A percentile compares a stretch with the other conserved stretches of the same genome.
phyloP scores from a whole-genome alignment of 2,888 invertebrate species.

The Drosophila gaucha region DNA sequence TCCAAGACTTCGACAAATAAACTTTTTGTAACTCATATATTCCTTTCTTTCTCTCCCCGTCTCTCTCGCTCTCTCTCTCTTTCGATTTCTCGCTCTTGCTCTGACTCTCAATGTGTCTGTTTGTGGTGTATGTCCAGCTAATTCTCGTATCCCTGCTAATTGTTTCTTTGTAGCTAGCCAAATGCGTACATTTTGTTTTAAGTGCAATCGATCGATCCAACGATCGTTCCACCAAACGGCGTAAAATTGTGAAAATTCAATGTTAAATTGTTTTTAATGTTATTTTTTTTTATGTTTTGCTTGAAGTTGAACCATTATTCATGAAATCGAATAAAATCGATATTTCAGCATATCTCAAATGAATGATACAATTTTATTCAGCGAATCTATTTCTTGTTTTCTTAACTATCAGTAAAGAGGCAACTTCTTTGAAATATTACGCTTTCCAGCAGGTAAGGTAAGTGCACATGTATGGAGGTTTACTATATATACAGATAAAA shows the following conservation, averaged over 20 bases:
- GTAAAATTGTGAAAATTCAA: slow-evolving; percentile 21
- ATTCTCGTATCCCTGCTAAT: slow-evolving; percentile 70
- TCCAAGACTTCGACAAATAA: slow-evolving; percentile 67
- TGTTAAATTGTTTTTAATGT: background rate
- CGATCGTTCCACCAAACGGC: slow-evolving; percentile 1
- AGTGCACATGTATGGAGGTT: too few relatives aligned
- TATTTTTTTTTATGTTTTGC: background rate
- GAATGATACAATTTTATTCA: too few relatives aligned
- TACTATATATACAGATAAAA: too few relatives aligned
- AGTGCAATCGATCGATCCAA: slow-evolving; percentile 58
- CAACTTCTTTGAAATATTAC: too few relatives aligned
- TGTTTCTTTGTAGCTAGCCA: slow-evolving; percentile 56
- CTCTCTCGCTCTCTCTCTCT: background rate
- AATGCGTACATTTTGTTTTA: slow-evolving; percentile 75
- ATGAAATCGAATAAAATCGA: too few relatives aligned
- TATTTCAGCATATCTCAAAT: too few relatives aligned
- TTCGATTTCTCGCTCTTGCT: background rate
- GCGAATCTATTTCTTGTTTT: too few relatives aligned
- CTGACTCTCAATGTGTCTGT: background rate
- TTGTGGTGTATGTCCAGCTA: slow-evolving; percentile 51
- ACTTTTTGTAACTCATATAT: slow-evolving; percentile 43
- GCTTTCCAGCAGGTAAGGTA: too few relatives aligned
- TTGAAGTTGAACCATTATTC: too few relatives aligned
- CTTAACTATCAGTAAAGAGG: too few relatives aligned
- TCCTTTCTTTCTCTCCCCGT: background rate